phyloP scores from a whole-genome alignment of 2,797 vertebrate species.

The Muscicapa comitata region DNA sequence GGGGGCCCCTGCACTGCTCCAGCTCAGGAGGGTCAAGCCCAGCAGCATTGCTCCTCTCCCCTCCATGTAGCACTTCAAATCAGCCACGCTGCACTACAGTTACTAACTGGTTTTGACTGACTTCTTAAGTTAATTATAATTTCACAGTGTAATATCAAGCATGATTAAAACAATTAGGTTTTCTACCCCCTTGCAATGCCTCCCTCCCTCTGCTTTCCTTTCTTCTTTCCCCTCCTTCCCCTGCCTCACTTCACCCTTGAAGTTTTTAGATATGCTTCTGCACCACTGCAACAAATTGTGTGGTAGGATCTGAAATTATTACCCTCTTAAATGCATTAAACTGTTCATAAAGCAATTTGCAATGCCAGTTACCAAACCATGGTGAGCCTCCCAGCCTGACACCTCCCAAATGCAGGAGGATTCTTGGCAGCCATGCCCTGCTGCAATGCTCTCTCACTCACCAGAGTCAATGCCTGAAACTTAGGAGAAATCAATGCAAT shows the following conservation, averaged over 20 bases:
- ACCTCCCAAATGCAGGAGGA: conserved; percentile 40
- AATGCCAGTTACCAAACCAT: conserved; percentile 44
- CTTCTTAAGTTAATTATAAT: conserved; percentile 67
- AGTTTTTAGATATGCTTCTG: conserved; percentile 55
- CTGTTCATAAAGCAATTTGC: conserved; percentile 65
- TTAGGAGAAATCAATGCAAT: conserved; percentile 64
- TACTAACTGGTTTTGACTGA: conserved; percentile 65
- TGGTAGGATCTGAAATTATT: conserved; percentile 51
- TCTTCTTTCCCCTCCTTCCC: background rate
- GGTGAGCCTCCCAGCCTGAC: conserved; percentile 3
- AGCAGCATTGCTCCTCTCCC: background rate
- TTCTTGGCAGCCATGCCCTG: conserved; percentile 30
- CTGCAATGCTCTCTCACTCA: conserved; percentile 32
- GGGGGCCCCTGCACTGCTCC: background rate
- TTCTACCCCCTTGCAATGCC: background rate
- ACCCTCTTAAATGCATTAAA: conserved; percentile 61
- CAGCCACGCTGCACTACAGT: background rate
- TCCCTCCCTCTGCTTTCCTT: background rate
- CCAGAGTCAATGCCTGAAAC: conserved; percentile 36
- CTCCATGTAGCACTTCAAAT: background rate
- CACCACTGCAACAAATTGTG: conserved; percentile 42
- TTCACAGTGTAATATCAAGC: conserved; percentile 63
- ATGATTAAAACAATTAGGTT: conserved; percentile 66
- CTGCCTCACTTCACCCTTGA: background rate
- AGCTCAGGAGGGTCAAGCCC: background rate